phyloP scores from a whole-genome alignment of 2,797 vertebrate species.

The Rhyacichthys aspro region DNA sequence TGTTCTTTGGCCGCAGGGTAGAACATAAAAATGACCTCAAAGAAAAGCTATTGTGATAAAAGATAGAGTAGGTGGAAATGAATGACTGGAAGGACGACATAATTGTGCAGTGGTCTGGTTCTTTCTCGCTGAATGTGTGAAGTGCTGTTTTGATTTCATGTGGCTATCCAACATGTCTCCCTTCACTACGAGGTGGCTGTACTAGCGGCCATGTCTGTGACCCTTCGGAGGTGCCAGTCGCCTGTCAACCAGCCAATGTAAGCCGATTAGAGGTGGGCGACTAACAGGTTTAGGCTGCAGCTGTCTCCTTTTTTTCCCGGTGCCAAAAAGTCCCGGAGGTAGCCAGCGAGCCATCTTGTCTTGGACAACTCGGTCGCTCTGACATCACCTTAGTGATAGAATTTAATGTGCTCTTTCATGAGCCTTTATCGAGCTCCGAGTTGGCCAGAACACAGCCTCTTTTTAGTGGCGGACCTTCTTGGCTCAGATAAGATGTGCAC shows the following conservation, averaged over 20 bases:
- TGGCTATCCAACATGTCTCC: constrained; percentile 72
- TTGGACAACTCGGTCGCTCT: constrained; percentile 58
- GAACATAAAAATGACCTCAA: background rate
- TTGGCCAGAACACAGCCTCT: constrained; percentile 15
- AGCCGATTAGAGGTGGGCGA: constrained; percentile 83
- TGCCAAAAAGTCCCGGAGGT: constrained; percentile 64
- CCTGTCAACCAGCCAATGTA: constrained; percentile 78
- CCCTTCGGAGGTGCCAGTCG: constrained; percentile 75
- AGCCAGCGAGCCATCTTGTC: constrained; percentile 49
- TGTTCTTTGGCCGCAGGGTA: constrained; percentile 16
- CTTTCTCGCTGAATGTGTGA: constrained; percentile 44
- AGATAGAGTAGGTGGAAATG: too few species aligned
- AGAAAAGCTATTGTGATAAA: background rate
- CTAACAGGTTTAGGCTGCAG: constrained; percentile 82
- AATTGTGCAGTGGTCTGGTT: constrained; percentile 30
- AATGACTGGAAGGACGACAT: background rate
- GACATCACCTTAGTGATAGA: constrained; percentile 64
- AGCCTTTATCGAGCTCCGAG: constrained; percentile 40
- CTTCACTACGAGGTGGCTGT: constrained; percentile 46
- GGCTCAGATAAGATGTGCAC: constrained; percentile 37
- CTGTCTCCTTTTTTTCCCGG: constrained; percentile 71
- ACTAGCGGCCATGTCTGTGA: constrained; percentile 66
- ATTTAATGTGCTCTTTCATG: constrained; percentile 54
- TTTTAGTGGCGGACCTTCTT: constrained; percentile 26
- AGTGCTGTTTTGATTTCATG: constrained; percentile 61